Conservation (phyloP, 2,113 vertebrate species). For the Xyrauchen texanus region DNA sequence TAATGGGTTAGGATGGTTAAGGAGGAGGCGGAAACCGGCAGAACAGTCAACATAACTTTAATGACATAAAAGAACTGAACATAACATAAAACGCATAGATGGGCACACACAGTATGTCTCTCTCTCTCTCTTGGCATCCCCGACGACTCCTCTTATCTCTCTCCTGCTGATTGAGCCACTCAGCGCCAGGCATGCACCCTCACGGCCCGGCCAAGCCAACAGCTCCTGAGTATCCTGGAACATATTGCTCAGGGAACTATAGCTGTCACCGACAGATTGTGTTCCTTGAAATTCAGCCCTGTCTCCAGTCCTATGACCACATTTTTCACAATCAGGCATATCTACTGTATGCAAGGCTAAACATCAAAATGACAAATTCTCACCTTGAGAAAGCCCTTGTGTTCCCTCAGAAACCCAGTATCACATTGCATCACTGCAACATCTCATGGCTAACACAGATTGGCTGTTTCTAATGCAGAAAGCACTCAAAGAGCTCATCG, state of each 20-base stretch:
- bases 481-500: too few relatives aligned
- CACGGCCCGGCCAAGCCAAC: too few relatives aligned
- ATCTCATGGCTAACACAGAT: background rate
- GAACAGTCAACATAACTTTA: too few relatives aligned
- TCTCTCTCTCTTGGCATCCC: too few relatives aligned
- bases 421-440: background rate
- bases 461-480: background rate
- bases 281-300: background rate
- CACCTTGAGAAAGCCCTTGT: constrained; percentile 20
- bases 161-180: too few relatives aligned
- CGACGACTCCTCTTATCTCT: too few relatives aligned
- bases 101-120: too few relatives aligned
- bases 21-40: too few relatives aligned
- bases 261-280: constrained; percentile 15
- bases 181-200: too few relatives aligned
- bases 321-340: constrained; percentile 26
- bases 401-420: background rate
- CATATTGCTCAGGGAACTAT: background rate
- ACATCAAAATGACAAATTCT: constrained; percentile 26
- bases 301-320: background rate
- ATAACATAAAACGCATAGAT: too few relatives aligned
- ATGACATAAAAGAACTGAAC: too few relatives aligned
- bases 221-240: constrained; percentile 50
- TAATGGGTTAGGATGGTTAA: too few relatives aligned
- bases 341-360: constrained; percentile 11